A percentile compares a stretch with the other conserved stretches of the same genome.
phyloP scores from a whole-genome alignment of 2,888 invertebrate genomes.

The Biston betularia region DNA sequence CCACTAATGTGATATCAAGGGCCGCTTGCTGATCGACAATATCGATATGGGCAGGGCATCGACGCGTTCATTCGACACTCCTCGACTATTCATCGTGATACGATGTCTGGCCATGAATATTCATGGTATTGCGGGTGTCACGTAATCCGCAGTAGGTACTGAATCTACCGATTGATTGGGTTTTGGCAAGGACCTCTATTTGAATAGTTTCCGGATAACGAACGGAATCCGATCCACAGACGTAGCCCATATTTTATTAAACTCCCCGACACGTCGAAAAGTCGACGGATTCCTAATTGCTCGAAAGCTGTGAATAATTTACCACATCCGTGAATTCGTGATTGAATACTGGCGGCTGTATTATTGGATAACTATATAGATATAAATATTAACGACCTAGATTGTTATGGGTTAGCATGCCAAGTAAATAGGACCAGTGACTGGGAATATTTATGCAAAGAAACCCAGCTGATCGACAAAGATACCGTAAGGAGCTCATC shows the following conservation, averaged over 20 bases:
- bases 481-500: conserved; percentile 11
- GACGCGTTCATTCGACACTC: conserved; percentile 53
- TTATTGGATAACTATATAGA: conserved; percentile 10
- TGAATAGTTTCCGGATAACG: conserved; percentile 47
- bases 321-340: conserved; percentile 10
- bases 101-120: conserved; percentile 74
- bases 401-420: not conserved
- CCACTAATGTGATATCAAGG: conserved; percentile 27
- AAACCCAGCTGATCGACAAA: not conserved
- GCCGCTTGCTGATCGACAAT: conserved; percentile 37
- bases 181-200: conserved; percentile 55
- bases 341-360: conserved; percentile 3
- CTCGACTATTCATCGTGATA: conserved; percentile 74
- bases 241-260: conserved; percentile 29
- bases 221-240: conserved; percentile 38
- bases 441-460: not conserved
- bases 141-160: conserved; percentile 68
- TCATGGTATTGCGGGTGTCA: conserved; percentile 70
- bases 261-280: conserved; percentile 28
- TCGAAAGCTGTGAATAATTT: conserved; percentile 32
- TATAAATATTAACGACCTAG: not conserved
- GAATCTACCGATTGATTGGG: conserved; percentile 66
- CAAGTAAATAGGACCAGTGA: not conserved
- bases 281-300: conserved; percentile 27
- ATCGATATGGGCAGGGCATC: conserved; percentile 41